phyloP scores from a whole-genome alignment of 2,113 vertebrate species.

The Gadus chalcogrammus region DNA sequence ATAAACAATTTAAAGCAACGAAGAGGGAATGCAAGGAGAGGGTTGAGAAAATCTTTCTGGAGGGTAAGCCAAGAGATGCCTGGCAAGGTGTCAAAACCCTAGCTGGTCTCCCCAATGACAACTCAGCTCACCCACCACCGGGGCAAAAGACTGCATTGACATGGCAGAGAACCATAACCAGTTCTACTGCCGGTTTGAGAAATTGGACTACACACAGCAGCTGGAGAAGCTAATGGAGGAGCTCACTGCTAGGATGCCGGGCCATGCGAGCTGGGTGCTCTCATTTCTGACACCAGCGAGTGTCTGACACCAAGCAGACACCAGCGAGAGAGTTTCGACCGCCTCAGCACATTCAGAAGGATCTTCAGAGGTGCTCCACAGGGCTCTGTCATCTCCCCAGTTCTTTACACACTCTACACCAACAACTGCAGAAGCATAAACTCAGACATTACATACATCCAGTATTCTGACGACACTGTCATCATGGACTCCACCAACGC shows the following conservation, averaged over 20 bases:
- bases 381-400: too few species aligned
- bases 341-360: too few species aligned
- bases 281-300: too few species aligned
- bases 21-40: background rate
- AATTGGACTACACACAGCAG: background rate
- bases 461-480: too few species aligned
- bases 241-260: background rate
- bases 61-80: background rate
- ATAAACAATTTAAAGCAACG: background rate
- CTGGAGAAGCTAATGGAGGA: background rate
- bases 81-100: background rate
- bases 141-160: background rate
- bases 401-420: too few species aligned
- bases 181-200: background rate
- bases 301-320: too few species aligned
- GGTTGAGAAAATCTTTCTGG: background rate
- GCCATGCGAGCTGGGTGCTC: background rate
- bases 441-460: too few species aligned
- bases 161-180: conserved; percentile 1
- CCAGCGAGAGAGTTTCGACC: too few species aligned
- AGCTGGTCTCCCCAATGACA: background rate
- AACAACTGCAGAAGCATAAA: too few species aligned
- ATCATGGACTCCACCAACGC: too few species aligned
- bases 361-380: too few species aligned
- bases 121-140: background rate